Percentiles rank a stretch among this genome's conserved stretches.
These are phyloP conservation scores for Drosophila nikananu DNA, from an alignment of 1,140 invertebrate genomes.

Conservation along the genomic window DNA sequence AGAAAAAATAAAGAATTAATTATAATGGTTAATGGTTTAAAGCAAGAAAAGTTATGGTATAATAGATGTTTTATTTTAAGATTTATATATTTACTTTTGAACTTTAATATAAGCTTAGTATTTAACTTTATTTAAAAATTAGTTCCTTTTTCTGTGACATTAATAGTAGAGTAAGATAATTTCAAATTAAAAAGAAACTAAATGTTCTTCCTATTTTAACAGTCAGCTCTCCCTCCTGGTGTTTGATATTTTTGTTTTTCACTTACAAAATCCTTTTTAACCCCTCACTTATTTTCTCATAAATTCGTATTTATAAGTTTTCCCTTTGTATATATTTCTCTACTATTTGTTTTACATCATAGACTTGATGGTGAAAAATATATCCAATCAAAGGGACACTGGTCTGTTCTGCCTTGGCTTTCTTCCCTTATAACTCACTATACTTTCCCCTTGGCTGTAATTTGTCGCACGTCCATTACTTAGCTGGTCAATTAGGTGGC, in stretches of 20 bases:
- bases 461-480: conserved; percentile 59
- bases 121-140: no score
- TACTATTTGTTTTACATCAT: not conserved
- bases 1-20: conserved; percentile 1
- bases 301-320: not conserved
- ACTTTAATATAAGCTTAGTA: no score
- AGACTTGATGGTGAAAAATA: not conserved
- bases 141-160: no score
- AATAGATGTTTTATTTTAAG: not conserved
- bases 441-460: conserved; percentile 10
- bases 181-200: no score
- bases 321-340: not conserved
- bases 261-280: not conserved
- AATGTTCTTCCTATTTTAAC: no score
- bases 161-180: no score
- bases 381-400: no score
- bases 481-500: conserved; percentile 65
- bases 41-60: not conserved
- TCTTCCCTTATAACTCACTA: not conserved
- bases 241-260: no score
- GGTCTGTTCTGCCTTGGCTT: not conserved
- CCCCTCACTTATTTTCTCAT: not conserved
- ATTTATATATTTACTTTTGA: no score
- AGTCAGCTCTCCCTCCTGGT: no score
- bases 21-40: not conserved